Evolutionary conservation across 2,113 vertebrate species (phyloP).

Genomic region (Naja naja): DNA sequence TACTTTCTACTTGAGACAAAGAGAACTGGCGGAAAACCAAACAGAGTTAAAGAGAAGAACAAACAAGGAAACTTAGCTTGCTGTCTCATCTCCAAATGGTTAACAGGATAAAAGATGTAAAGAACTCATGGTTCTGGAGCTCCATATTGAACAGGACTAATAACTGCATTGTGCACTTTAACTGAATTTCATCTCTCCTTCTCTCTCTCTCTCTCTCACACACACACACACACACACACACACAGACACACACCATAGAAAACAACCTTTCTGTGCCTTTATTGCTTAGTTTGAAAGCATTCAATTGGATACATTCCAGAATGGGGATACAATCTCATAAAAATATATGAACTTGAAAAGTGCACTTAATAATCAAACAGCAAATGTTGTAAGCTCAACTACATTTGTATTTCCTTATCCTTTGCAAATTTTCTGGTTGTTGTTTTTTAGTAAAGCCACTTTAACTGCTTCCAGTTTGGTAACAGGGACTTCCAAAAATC

Average conservation of each 20-base stretch:
- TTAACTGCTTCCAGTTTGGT: constrained; percentile 22
- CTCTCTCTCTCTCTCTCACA: too few relatives aligned
- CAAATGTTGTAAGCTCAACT: neutral
- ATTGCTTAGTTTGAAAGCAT: neutral
- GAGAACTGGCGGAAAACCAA: neutral
- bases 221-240: too few relatives aligned
- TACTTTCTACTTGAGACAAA: neutral
- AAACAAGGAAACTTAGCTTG: neutral
- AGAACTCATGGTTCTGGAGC: neutral
- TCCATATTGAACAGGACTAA: neutral
- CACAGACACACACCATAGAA: too few relatives aligned
- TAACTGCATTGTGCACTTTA: neutral
- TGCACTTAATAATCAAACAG: neutral
- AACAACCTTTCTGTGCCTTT: neutral
- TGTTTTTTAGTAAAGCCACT: constrained; percentile 29
- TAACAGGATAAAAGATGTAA: neutral
- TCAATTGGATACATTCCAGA: neutral
- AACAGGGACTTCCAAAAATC: neutral
- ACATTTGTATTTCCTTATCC: constrained; percentile 30
- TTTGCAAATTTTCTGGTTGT: constrained; percentile 7
- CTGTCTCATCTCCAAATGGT: neutral
- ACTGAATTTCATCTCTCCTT: neutral
- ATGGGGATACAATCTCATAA: neutral
- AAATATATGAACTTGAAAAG: constrained; percentile 26
- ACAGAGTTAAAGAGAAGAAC: neutral